Evolutionary conservation across 1,140 invertebrate species (phyloP), one percentile per base, ranked within the genome.

Genomic region (Pararge aegeria): DNA sequence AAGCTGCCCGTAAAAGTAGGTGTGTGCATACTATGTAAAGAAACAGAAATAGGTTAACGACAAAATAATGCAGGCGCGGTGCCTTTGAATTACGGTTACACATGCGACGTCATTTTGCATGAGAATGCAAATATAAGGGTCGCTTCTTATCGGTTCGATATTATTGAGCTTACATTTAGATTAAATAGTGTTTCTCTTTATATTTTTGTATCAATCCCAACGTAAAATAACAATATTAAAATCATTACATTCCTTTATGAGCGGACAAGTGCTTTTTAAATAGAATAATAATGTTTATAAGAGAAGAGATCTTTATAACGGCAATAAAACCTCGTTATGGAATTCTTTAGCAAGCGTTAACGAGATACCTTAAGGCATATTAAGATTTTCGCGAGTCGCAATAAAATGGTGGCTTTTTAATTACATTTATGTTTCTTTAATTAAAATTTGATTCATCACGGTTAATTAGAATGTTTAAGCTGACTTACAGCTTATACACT

Each of bases 1-100:
- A 58, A 18, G 46, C 13, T 27, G 16, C 5, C 21, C 38, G 21
- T 55, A 49, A 55, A 55, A 61, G 50, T 27, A 37, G 50, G 29
- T 53, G 34, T 21, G 53, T 55, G 7, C 42, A 12, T 34, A 56
- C 15, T 21, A 42, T 50, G 51, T 51, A 51, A 44, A 62, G 52
- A 58, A 27, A 59, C 21, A 56, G 62, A 72, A 72, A 64, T 72
- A 56, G 70, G 70, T 72, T 72, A 72, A 72, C 64, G 64, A 60
- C 64, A 42, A 55, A 64, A 68, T 68, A 65, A 71, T 65, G 60
- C 64, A 62, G 61, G 51, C 50, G 64, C 29, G 55, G 56, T 40
- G 55, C 61, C 21, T 53, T 40, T 50, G 59, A 58, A 55, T 66
- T 59, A 66, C 40, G 29, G 44, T 52, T 46, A 46, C 57, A 59